phyloP scores from a whole-genome alignment of 2,888 invertebrate species.

The Schrankia costaestrigalis region DNA sequence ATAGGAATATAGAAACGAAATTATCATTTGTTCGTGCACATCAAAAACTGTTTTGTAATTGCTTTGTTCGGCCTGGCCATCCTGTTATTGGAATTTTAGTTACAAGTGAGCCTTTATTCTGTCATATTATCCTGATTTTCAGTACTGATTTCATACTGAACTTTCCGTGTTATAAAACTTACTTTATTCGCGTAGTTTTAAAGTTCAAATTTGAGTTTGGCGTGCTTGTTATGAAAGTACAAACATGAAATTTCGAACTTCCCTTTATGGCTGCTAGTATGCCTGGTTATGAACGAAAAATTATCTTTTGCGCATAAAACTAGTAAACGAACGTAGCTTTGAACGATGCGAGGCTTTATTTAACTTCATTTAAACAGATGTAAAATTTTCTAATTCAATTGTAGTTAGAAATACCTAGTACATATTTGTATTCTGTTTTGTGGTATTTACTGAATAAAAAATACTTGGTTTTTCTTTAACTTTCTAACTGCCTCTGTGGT shows the following conservation, averaged over 20 bases:
- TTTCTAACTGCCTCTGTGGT: too few relatives aligned
- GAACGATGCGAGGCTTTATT: neutral
- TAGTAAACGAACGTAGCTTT: constrained; percentile 4
- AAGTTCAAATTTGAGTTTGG: constrained; percentile 12
- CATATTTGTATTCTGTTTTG: too few relatives aligned
- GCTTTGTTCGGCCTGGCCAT: neutral
- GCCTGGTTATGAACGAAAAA: constrained; percentile 23
- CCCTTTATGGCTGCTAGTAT: constrained; percentile 10
- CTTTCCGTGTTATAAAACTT: constrained; percentile 2
- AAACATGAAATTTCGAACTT: constrained; percentile 24
- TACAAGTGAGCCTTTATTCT: constrained; percentile 19
- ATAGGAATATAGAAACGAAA: too few relatives aligned
- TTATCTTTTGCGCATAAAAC: constrained; percentile 22
- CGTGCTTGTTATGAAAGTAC: constrained; percentile 11
- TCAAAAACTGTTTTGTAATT: neutral
- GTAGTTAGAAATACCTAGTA: too few relatives aligned
- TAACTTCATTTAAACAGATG: constrained; percentile 1
- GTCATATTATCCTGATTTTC: constrained; percentile 25
- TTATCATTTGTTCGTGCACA: neutral
- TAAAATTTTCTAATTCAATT: too few relatives aligned
- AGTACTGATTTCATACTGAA: constrained; percentile 13
- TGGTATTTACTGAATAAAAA: too few relatives aligned
- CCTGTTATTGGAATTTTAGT: constrained; percentile 22
- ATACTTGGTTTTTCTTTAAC: too few relatives aligned
- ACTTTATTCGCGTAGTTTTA: constrained; percentile 4